These are phyloP conservation scores for Eurois occulta DNA, from an alignment of 2,888 invertebrate species.

Conservation along the genomic window DNA sequence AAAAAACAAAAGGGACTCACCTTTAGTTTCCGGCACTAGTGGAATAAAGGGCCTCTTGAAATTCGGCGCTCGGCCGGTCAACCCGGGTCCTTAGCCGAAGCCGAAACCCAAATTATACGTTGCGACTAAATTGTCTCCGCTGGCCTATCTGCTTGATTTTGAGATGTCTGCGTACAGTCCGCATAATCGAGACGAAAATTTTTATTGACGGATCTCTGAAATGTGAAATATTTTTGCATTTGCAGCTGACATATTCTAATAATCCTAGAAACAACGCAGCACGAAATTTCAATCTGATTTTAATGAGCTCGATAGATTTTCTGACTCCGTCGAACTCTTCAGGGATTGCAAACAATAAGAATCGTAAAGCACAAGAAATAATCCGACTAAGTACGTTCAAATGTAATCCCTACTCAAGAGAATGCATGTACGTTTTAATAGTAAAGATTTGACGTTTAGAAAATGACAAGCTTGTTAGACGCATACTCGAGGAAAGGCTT, in stretches of 20 bases:
- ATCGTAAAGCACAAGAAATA: conserved; percentile 2
- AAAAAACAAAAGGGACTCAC: conserved; percentile 48
- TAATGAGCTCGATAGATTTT: conserved; percentile 6
- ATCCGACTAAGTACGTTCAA: conserved; percentile 1
- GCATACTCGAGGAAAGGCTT: conserved; percentile 74
- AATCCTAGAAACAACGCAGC: not conserved
- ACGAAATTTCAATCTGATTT: not conserved
- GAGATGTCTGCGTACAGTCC: conserved; percentile 79
- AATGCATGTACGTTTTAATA: conserved; percentile 13
- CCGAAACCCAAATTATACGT: conserved; percentile 84
- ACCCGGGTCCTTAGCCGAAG: conserved; percentile 74
- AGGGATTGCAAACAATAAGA: not conserved
- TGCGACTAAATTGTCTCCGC: conserved; percentile 83
- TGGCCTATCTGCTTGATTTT: conserved; percentile 78
- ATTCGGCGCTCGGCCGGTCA: conserved; percentile 80
- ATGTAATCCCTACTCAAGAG: conserved; percentile 12
- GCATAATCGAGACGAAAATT: conserved; percentile 51
- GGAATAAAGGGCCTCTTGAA: conserved; percentile 72
- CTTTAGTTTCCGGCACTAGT: conserved; percentile 55
- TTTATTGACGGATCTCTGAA: not conserved
- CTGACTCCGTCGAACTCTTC: not conserved
- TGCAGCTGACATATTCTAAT: not conserved
- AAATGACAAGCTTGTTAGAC: conserved; percentile 83
- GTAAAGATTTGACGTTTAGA: conserved; percentile 73
- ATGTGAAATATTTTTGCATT: not conserved